phyloP scores from a whole-genome alignment of 2,888 invertebrate genomes.

The Diarsia brunnea region DNA sequence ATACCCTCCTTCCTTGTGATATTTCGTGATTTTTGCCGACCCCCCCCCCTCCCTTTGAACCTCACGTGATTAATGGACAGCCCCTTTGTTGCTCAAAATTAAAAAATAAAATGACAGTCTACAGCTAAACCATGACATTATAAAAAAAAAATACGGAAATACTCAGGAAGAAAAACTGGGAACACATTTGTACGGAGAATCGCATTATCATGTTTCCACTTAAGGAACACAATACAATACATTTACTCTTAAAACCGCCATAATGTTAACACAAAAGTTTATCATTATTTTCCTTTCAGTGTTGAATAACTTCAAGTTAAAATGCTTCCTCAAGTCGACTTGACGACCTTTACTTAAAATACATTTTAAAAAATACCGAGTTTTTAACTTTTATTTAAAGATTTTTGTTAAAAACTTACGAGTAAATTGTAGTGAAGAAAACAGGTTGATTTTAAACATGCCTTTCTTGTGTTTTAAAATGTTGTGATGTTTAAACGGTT shows the following conservation, averaged over 20 bases:
- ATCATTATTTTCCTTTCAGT: constrained; percentile 8
- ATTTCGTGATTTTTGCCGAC: too few species aligned
- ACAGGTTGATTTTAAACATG: not conserved
- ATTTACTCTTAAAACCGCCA: not conserved
- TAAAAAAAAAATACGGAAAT: too few species aligned
- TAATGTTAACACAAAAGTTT: not conserved
- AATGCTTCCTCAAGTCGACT: constrained; percentile 13
- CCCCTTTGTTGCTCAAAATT: too few species aligned
- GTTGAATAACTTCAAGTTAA: not conserved
- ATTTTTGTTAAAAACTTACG: not conserved
- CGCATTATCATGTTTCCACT: too few species aligned
- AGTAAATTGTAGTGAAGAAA: not conserved
- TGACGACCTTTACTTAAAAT: constrained; percentile 10
- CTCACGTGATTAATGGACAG: too few species aligned
- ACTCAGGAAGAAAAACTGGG: too few species aligned
- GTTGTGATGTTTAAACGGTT: too few species aligned
- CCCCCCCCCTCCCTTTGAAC: too few species aligned
- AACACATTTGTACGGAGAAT: too few species aligned
- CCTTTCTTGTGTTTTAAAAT: not conserved
- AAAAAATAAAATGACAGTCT: too few species aligned
- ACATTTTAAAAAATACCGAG: constrained; percentile 18
- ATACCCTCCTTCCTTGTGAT: too few species aligned
- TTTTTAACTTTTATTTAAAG: not conserved
- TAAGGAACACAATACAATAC: not conserved
- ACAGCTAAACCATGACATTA: too few species aligned